Evolutionary conservation across 2,888 invertebrate genomes (phyloP).

Genomic region (Argyresthia goedartella): DNA sequence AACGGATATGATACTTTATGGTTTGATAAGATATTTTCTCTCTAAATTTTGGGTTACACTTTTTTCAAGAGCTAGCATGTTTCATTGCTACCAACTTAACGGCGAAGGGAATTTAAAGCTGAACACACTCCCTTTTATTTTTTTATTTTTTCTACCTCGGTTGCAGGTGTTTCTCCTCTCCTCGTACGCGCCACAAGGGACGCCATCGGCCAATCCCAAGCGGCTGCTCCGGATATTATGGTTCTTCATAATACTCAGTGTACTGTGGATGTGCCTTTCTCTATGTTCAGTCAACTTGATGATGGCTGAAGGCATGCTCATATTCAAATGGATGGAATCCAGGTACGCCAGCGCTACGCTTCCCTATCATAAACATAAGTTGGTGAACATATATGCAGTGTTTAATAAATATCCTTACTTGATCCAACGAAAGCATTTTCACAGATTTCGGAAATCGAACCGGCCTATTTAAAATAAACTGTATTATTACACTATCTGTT

Average conservation of each 20-base stretch:
- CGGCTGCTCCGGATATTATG: constrained; percentile 78
- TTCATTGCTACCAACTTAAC: too few relatives aligned
- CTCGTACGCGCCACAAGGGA: constrained; percentile 76
- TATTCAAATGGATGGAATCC: constrained; percentile 74
- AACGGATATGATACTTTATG: too few relatives aligned
- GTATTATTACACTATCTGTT: too few relatives aligned
- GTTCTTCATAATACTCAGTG: constrained; percentile 78
- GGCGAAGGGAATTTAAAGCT: too few relatives aligned
- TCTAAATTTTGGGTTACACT: too few relatives aligned
- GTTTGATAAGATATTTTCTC: too few relatives aligned
- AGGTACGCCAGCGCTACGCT: constrained; percentile 44
- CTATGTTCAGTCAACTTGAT: constrained; percentile 75
- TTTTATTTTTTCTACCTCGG: not conserved
- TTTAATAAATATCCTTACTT: too few relatives aligned
- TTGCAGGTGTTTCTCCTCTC: constrained; percentile 79
- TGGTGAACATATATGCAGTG: not conserved
- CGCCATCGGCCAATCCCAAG: constrained; percentile 72
- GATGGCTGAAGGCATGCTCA: constrained; percentile 72
- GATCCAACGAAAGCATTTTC: too few relatives aligned
- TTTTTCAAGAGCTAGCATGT: too few relatives aligned
- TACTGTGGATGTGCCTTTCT: constrained; percentile 79
- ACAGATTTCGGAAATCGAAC: too few relatives aligned
- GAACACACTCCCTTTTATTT: too few relatives aligned
- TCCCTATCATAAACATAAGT: not conserved
- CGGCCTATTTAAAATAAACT: too few relatives aligned